These are phyloP conservation scores for Plectrocnemia conspersa DNA, from an alignment of 1,140 invertebrate genomes.

Conservation along the genomic window DNA sequence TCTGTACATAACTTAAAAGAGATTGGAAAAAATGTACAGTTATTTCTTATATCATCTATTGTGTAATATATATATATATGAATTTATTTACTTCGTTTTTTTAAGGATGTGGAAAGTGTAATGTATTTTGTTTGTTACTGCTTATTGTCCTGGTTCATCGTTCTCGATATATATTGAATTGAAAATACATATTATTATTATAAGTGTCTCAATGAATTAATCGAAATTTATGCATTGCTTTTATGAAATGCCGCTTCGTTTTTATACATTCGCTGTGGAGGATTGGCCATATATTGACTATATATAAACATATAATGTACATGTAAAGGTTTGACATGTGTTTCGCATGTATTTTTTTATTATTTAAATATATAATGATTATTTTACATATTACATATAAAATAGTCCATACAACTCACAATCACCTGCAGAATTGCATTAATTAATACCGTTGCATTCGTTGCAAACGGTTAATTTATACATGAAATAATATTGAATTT, in stretches of 20 bases:
- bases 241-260: slow-evolving; percentile 1
- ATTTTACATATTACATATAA: too few species aligned
- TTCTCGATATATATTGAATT: neutral
- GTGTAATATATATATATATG: too few species aligned
- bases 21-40: too few species aligned
- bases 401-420: neutral
- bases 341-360: too few species aligned
- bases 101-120: too few species aligned
- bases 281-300: neutral
- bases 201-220: neutral
- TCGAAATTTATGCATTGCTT: slow-evolving; percentile 6
- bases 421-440: neutral
- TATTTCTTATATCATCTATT: too few species aligned
- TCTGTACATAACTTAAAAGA: too few species aligned
- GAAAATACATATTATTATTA: neutral
- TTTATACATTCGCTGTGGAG: neutral
- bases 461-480: slow-evolving; percentile 3
- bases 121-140: too few species aligned
- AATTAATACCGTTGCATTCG: neutral
- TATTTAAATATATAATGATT: too few species aligned
- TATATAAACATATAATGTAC: too few species aligned
- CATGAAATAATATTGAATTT: slow-evolving; percentile 12
- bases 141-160: neutral
- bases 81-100: too few species aligned
- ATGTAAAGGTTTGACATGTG: neutral